Percentiles rank a stretch among this genome's conserved stretches.
Evolutionary conservation across 2,113 vertebrate species (phyloP).

Genomic region (Gasterosteus aculeatus): DNA sequence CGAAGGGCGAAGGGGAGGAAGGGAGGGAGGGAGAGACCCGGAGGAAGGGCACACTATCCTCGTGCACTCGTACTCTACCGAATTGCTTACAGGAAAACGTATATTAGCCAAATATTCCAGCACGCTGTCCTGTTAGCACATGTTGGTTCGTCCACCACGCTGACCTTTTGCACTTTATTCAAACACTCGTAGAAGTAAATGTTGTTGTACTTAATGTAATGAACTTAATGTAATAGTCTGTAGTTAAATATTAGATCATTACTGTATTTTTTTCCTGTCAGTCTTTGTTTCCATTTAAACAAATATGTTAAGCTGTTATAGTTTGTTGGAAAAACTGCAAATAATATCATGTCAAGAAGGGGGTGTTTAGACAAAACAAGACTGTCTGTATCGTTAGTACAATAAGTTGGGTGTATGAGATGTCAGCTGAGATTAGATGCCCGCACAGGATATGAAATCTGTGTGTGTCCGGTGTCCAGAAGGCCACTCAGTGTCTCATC

Average conservation of each 20-base stretch:
- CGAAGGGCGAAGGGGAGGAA: conserved; percentile 23
- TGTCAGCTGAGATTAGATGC: no score
- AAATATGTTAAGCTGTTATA: not conserved
- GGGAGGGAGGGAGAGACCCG: conserved; percentile 7
- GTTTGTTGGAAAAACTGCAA: no score
- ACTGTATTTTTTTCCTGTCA: not conserved
- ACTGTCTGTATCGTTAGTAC: no score
- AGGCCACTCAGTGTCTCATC: no score
- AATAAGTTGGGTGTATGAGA: no score
- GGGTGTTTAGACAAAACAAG: no score
- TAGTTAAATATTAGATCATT: conserved; percentile 5
- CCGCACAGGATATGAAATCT: no score
- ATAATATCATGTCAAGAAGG: no score
- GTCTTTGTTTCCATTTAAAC: not conserved
- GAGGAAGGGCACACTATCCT: conserved; percentile 8
- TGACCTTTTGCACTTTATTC: conserved; percentile 19
- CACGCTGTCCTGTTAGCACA: not conserved
- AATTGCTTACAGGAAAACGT: conserved; percentile 20
- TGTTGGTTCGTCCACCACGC: conserved; percentile 4
- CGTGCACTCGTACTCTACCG: not conserved
- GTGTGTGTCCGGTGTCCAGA: no score
- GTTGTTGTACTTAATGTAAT: conserved; percentile 10
- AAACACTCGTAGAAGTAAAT: conserved; percentile 12
- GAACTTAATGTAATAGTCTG: not conserved
- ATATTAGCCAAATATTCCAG: conserved; percentile 6